phyloP scores from a whole-genome alignment of 2,888 invertebrate species.

The Cenopis cana region DNA sequence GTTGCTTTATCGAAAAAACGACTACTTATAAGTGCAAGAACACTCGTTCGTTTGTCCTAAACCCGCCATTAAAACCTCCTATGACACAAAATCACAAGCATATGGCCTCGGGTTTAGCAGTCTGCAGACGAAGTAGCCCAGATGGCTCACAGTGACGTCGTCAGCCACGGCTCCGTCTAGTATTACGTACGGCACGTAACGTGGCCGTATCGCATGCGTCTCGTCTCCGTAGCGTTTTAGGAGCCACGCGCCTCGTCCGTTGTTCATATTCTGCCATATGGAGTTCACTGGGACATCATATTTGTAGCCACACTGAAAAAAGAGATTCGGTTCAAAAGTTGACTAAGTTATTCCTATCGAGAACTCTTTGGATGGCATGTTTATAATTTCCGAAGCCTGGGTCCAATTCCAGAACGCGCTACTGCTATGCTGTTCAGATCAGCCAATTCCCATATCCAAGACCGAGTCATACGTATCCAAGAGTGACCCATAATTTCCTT shows the following conservation, averaged over 20 bases:
- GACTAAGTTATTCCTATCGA: not conserved
- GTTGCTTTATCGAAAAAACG: not conserved
- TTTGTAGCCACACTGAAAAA: conserved; percentile 59
- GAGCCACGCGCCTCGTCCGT: conserved; percentile 52
- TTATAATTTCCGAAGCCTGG: not conserved
- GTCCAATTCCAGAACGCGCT: too few relatives aligned
- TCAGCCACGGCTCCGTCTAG: conserved; percentile 53
- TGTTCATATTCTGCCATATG: conserved; percentile 57
- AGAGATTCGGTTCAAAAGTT: not conserved
- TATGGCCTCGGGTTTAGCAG: conserved; percentile 25
- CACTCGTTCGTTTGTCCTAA: not conserved
- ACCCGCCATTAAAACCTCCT: not conserved
- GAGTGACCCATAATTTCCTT: too few relatives aligned
- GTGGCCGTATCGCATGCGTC: conserved; percentile 52
- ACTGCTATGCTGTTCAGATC: too few relatives aligned
- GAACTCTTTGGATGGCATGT: not conserved
- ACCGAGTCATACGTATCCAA: too few relatives aligned
- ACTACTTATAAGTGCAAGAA: too few relatives aligned
- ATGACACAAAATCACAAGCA: conserved; percentile 19
- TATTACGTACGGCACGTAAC: conserved; percentile 59
- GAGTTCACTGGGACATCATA: conserved; percentile 49
- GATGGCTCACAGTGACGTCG: conserved; percentile 15
- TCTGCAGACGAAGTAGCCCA: conserved; percentile 25
- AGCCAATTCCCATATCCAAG: too few relatives aligned
- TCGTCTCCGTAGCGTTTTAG: conserved; percentile 59